Conservation (phyloP, 2,888 invertebrate genomes). For the Caenorhabditis sp. region DNA sequence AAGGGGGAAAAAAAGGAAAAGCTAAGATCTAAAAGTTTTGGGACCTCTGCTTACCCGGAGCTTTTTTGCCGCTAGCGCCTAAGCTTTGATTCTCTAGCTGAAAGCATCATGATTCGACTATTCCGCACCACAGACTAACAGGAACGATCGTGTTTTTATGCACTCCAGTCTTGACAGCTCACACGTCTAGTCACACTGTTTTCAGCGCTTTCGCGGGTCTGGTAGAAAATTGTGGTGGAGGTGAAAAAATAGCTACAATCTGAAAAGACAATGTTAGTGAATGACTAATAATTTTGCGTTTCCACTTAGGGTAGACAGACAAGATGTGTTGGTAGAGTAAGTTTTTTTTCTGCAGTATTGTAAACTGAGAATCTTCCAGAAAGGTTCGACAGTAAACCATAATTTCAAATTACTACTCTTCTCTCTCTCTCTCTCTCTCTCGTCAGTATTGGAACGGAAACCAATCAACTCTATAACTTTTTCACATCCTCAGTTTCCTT, state of each 20-base stretch:
- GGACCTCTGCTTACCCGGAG: conserved; percentile 14
- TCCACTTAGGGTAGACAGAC: neutral
- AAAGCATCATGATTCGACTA: conserved; percentile 53
- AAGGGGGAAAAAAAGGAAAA: neutral
- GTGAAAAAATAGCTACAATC: neutral
- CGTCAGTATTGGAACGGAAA: no score
- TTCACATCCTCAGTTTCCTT: conserved; percentile 14
- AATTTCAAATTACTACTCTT: neutral
- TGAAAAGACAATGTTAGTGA: conserved; percentile 1
- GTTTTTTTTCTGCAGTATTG: neutral
- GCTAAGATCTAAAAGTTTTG: conserved; percentile 20
- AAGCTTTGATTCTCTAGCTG: conserved; percentile 61
- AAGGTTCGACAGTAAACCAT: neutral
- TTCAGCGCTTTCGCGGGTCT: neutral
- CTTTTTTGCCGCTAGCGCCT: conserved; percentile 50
- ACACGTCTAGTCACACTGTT: neutral
- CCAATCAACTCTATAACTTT: neutral
- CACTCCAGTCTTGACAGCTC: conserved; percentile 4
- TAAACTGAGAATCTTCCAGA: no score
- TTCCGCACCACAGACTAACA: conserved; percentile 28
- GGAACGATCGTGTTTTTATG: conserved; percentile 22
- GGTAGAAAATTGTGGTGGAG: neutral
- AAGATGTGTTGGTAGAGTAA: neutral
- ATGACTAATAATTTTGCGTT: conserved; percentile 1
- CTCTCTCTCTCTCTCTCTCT: no score